phyloP scores from a whole-genome alignment of 2,888 invertebrate genomes.

The Trissolcus brochymenae region DNA sequence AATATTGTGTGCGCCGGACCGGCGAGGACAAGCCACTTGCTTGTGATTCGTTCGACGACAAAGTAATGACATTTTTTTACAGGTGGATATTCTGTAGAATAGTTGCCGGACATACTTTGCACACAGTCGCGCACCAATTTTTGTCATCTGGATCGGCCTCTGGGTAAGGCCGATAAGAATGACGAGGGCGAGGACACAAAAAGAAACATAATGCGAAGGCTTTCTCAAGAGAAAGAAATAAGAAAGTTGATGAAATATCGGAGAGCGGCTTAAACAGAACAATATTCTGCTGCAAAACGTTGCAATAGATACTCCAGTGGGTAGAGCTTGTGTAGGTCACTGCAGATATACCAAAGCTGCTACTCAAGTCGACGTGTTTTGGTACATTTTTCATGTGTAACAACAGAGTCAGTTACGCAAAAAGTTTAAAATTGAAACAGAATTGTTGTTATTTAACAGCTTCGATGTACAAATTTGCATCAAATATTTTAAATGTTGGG shows the following conservation, averaged over 20 bases:
- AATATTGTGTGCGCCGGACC: not conserved
- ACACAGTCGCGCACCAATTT: slow-evolving; percentile 58
- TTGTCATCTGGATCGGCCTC: slow-evolving; percentile 55
- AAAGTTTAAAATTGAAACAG: too few relatives aligned
- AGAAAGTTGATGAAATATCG: slow-evolving; percentile 76
- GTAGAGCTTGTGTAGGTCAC: slow-evolving; percentile 32
- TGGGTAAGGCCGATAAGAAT: slow-evolving; percentile 55
- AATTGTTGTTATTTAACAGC: too few relatives aligned
- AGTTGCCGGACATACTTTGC: slow-evolving; percentile 70
- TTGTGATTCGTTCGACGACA: slow-evolving; percentile 65
- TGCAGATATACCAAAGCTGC: slow-evolving; percentile 37
- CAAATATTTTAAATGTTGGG: too few relatives aligned
- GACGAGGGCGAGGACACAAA: slow-evolving; percentile 58
- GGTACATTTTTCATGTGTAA: too few relatives aligned
- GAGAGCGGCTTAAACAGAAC: slow-evolving; percentile 75
- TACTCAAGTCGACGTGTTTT: too few relatives aligned
- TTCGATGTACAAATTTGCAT: too few relatives aligned
- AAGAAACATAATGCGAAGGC: slow-evolving; percentile 62
- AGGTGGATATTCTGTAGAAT: slow-evolving; percentile 64
- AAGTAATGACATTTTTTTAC: slow-evolving; percentile 67
- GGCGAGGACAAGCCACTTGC: slow-evolving; percentile 42
- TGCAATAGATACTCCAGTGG: slow-evolving; percentile 57
- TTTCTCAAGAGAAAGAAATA: slow-evolving; percentile 67
- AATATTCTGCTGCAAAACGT: slow-evolving; percentile 74
- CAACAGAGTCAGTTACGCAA: too few relatives aligned